Evolutionary conservation across 2,113 vertebrate species (phyloP).

Genomic region (Willisornis vidua): DNA sequence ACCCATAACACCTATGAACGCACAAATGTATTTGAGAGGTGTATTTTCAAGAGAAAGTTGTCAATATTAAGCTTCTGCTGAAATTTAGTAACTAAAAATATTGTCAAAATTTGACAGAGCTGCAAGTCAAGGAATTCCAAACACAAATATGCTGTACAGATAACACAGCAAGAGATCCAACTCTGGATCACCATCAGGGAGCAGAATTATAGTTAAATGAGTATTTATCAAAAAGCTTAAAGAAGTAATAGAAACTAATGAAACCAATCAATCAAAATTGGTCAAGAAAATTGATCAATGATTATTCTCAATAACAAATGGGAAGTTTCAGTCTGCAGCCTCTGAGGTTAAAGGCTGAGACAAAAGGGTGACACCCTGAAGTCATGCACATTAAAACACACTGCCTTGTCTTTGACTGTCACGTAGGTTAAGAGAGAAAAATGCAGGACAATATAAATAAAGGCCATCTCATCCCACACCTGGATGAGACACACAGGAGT

Average conservation of each 20-base stretch:
- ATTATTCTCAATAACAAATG: not conserved
- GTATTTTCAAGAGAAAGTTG: not conserved
- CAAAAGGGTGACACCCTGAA: not conserved
- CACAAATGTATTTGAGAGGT: not conserved
- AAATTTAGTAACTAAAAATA: not conserved
- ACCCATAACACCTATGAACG: not conserved
- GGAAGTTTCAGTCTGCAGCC: not conserved
- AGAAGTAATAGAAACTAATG: not conserved
- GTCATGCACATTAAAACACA: not conserved
- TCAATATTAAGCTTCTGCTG: not conserved
- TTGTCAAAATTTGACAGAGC: not conserved
- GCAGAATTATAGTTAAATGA: not conserved
- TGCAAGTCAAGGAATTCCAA: not conserved
- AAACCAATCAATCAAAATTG: not conserved
- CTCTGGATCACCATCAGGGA: not conserved
- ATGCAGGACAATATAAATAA: not conserved
- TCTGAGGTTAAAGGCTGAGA: not conserved
- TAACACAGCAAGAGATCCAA: not conserved
- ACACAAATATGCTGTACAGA: not conserved
- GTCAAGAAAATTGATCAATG: not conserved
- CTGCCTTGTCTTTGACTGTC: not conserved
- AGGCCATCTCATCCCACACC: not conserved
- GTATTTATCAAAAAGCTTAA: not conserved
- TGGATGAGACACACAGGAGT: rapidly evolving
- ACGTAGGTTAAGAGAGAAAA: not conserved